phyloP scores from a whole-genome alignment of 2,888 invertebrate species.

The Cephus spinipes region DNA sequence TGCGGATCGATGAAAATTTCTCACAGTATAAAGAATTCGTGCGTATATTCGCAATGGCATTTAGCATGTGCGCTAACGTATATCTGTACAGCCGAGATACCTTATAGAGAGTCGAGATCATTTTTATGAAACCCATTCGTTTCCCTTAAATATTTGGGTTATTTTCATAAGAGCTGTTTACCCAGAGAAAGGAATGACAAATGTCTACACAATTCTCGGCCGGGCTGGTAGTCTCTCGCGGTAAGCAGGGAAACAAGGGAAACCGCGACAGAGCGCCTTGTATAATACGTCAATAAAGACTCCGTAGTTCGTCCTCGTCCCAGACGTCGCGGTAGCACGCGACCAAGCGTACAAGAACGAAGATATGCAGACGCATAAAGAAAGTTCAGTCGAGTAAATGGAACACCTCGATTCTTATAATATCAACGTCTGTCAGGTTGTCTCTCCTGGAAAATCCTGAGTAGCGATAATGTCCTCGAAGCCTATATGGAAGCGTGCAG shows the following conservation, averaged over 20 bases:
- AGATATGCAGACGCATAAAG: too few relatives aligned
- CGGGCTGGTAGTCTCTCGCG: constrained; percentile 16
- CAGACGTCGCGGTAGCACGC: too few relatives aligned
- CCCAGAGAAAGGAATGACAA: constrained; percentile 25
- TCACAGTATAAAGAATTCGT: too few relatives aligned
- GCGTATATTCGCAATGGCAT: too few relatives aligned
- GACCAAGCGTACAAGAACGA: too few relatives aligned
- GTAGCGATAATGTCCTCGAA: too few relatives aligned
- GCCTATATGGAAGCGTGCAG: too few relatives aligned
- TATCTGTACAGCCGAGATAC: background rate
- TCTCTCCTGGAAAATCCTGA: too few relatives aligned
- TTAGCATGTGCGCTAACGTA: background rate
- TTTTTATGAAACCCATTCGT: constrained; percentile 36
- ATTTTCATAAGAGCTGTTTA: constrained; percentile 35
- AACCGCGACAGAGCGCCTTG: constrained; percentile 18
- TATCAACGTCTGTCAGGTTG: background rate
- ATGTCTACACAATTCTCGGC: constrained; percentile 27
- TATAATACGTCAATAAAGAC: constrained; percentile 40
- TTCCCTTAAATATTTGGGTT: constrained; percentile 40
- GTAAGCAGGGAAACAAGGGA: background rate
- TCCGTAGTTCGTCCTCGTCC: constrained; percentile 5
- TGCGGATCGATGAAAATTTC: too few relatives aligned
- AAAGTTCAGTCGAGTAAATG: background rate
- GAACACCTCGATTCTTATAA: constrained; percentile 7
- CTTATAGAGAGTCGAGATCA: background rate